phyloP scores from a whole-genome alignment of 2,113 vertebrate species.

The Megalops atlanticus region DNA sequence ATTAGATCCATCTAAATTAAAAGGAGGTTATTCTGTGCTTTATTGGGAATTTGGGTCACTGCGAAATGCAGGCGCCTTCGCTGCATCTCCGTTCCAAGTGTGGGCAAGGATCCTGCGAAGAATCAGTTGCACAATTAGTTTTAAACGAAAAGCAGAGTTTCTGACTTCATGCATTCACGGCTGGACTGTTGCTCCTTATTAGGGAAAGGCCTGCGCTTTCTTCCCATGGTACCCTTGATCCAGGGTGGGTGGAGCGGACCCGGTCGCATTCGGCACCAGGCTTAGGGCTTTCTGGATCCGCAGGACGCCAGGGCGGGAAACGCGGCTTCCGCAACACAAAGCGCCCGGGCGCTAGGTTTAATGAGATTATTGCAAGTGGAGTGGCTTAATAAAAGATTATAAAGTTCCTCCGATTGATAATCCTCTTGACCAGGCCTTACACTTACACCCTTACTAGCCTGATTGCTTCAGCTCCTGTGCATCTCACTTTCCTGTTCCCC shows the following conservation, averaged over 20 bases:
- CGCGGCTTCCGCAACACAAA: slow-evolving; percentile 10
- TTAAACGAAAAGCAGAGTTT: not conserved
- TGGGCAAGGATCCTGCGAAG: not conserved
- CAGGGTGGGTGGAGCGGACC: not conserved
- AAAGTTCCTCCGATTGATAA: slow-evolving; percentile 36
- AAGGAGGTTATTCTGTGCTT: slow-evolving; percentile 68
- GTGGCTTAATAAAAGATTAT: slow-evolving; percentile 42
- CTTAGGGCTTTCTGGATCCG: not conserved
- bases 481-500: not conserved
- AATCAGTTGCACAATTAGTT: not conserved
- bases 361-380: slow-evolving; percentile 50
- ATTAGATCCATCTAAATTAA: slow-evolving; percentile 68
- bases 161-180: not conserved
- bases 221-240: not conserved
- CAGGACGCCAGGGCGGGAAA: not conserved
- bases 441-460: not conserved
- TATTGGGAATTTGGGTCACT: slow-evolving; percentile 68
- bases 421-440: slow-evolving; percentile 9
- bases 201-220: not conserved
- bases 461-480: not conserved
- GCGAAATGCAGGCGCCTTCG: slow-evolving; percentile 43
- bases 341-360: slow-evolving; percentile 30
- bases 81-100: slow-evolving; percentile 22
- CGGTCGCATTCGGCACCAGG: not conserved
- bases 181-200: slow-evolving; percentile 2